A percentile compares a stretch with the other conserved stretches of the same genome.
These are phyloP conservation scores for Vireo altiloquus DNA, from an alignment of 2,113 vertebrate species.

Conservation along the genomic window DNA sequence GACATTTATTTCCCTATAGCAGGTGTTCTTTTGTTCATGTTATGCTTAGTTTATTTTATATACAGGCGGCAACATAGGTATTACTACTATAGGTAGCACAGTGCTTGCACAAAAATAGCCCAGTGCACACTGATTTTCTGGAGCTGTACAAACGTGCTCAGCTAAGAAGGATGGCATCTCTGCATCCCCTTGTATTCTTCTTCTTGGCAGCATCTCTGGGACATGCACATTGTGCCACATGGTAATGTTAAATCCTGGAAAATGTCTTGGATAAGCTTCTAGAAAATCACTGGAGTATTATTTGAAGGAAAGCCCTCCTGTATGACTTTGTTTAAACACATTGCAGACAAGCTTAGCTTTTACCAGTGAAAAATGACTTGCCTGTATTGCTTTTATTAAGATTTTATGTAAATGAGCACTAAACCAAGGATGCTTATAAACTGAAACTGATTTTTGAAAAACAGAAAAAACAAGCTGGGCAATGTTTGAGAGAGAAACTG, in stretches of 20 bases:
- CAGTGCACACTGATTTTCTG: background rate
- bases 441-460: background rate
- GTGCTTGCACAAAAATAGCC: background rate
- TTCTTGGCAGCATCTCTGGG: background rate
- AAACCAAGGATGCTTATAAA: background rate
- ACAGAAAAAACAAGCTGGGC: background rate
- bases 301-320: background rate
- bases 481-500: background rate
- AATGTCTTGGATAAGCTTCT: background rate
- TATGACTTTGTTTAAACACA: background rate
- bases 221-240: background rate
- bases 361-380: background rate
- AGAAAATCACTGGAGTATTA: background rate
- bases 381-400: background rate
- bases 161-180: background rate
- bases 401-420: background rate
- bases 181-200: background rate
- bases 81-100: background rate
- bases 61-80: background rate
- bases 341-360: background rate
- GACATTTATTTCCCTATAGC: background rate
- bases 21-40: constrained; percentile 8
- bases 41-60: background rate
- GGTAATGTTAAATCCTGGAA: background rate
- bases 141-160: fast-evolving